Evolutionary conservation across 2,888 invertebrate species (phyloP), one percentile per base, ranked within the genome.

Genomic region (Luperina testacea): DNA sequence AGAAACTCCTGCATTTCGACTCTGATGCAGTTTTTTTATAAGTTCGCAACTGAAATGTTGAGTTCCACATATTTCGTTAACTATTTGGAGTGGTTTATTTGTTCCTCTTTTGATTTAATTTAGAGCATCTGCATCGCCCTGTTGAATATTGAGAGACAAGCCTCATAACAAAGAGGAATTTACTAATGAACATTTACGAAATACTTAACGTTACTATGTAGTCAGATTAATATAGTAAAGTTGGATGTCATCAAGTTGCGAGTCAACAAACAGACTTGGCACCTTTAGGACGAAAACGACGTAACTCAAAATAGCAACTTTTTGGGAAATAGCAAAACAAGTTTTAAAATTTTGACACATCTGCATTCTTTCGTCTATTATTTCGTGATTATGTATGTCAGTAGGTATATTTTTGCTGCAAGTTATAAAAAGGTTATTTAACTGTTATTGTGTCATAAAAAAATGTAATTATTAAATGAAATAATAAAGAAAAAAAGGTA

Each of bases 1-100:
- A 92, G 91, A 89, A 90, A 90, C 84, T 85, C 88, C 90, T 89
- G 84, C 89, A 90, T 88, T 87, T 88, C 87, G 83, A 84, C 87
- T 89, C 87, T 82, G 86, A 90, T 81, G 80, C 80, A 76, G 78
- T 78, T 82, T 89, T 83, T 87, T 86, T 88, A 78, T 81, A 71
- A 72, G 67, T 72, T 78, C 32, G 59, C 76, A 76, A 82, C 80
- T 69, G 68, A 77, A 82, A 77, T 78, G 73, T 85, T 64, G 61
- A 76, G 72, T 42, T 82, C 71, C 79, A 75, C 65, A 80, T 82
- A 76, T 63, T 48, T 82, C 67, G 64, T 68, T 78, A 79, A 65
- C 65, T 63, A 74, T 77, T 74, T 59, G 53, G 72, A 78, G 42
- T 73, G 45, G 24, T 79, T 73, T 74, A 69, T 78, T 78, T 86